Evolutionary conservation across 2,797 vertebrate genomes (phyloP), one percentile per base, ranked within the genome.

Genomic region (Hoplostethus mediterraneus): DNA sequence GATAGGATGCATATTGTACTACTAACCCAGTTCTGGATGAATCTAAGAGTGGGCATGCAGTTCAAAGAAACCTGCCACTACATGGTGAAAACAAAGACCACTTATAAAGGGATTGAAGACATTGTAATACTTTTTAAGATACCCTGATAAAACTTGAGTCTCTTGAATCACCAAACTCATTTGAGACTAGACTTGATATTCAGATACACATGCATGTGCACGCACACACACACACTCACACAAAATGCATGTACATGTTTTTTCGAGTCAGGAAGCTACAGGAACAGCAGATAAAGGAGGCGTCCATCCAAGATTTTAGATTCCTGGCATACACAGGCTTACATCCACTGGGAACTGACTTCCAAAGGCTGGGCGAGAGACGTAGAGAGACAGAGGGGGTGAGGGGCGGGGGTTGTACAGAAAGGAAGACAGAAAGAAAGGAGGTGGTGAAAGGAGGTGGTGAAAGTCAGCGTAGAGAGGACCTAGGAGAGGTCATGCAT

Each of bases 401-500:
- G 21, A 1, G 21, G 21, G 21, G 21, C 21, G 21, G 21, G 36
- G 44, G 5, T 12, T 28, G 44, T 3, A 17, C 52, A 7, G 47
- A 54, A 5, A 45, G 67, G 53, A 5, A 59, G 58, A 61, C 71
- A 25, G 51, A 56, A 44, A 38, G 38, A 74, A 47, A 52, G 28
- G 74, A 77, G 65, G 64, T 56, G 40, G 42, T 40, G 56, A 73
- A 80, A 56, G 73, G 74, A 77, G 65, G 64, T 56, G 40, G 42
- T 40, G 56, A 73, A 80, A 56, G 73, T 72, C 71, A 17, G 65
- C 67, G 60, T 70, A 82, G 75, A 71, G 64, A 71, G 68, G 77
- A 87, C 83, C 78, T 47, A 75, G 80, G 76, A 87, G 79, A 74
- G 67, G 17, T 38, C 44, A 88, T 93, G 80, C 77, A 94, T 93